Evolutionary conservation across 1,140 invertebrate species (phyloP).

Genomic region (Drosophila truncata): DNA sequence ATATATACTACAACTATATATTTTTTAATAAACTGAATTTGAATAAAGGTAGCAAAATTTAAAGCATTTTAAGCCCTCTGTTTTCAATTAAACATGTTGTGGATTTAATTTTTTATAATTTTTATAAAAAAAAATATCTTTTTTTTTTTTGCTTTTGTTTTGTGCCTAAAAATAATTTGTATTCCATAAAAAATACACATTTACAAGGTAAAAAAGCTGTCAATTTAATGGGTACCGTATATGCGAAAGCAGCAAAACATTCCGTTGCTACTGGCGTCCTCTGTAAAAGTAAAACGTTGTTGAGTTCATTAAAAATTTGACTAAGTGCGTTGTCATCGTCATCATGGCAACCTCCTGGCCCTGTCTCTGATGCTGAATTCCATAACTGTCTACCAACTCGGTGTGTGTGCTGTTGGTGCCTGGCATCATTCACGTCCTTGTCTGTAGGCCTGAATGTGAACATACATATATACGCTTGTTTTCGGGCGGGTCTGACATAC

Average conservation of each 20-base stretch:
- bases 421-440: conserved; percentile 53
- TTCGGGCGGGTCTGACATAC: conserved; percentile 10
- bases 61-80: not conserved
- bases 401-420: conserved; percentile 18
- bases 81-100: not conserved
- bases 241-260: not conserved
- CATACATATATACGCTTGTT: conserved; percentile 5
- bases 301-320: conserved; percentile 81
- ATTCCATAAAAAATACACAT: not conserved
- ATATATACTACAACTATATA: no score
- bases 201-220: not conserved
- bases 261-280: conserved; percentile 9
- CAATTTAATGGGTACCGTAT: not conserved
- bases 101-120: no score
- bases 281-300: conserved; percentile 78
- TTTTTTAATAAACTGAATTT: no score
- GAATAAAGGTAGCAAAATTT: no score
- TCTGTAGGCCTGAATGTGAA: conserved; percentile 22
- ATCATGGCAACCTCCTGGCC: conserved; percentile 56
- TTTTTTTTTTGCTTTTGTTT: no score
- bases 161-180: not conserved
- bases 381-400: conserved; percentile 31
- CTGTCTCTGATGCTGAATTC: conserved; percentile 28
- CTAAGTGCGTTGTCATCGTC: conserved; percentile 77
- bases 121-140: no score